These are phyloP conservation scores for Vanessa atalanta DNA, from an alignment of 1,140 invertebrate species.

Conservation along the genomic window DNA sequence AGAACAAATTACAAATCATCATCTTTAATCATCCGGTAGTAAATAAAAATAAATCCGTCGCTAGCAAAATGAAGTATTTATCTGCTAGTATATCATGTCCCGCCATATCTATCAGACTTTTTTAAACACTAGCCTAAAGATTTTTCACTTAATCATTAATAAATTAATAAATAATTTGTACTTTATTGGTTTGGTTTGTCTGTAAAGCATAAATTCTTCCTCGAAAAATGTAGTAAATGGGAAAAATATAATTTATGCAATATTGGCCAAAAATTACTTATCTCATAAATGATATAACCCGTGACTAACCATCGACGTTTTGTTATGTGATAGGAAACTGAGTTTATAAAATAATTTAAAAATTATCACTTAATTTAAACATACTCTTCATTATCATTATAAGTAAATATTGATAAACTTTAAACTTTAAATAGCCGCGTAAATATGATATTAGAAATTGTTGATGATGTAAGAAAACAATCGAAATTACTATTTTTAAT, in stretches of 20 bases:
- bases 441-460: conserved; percentile 42
- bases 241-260: background rate
- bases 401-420: conserved; percentile 47
- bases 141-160: no score
- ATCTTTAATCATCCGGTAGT: no score
- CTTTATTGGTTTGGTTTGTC: no score
- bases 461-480: conserved; percentile 31
- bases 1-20: no score
- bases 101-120: no score
- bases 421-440: conserved; percentile 43
- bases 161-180: no score
- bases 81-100: no score
- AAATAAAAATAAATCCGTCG: no score
- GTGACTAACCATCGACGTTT: conserved; percentile 14
- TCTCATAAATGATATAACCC: conserved; percentile 14
- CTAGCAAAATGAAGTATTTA: no score
- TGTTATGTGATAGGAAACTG: conserved; percentile 24
- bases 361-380: conserved; percentile 34
- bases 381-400: conserved; percentile 28
- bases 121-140: no score
- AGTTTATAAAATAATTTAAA: conserved; percentile 25
- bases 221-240: background rate
- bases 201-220: no score
- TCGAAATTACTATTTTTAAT: conserved; percentile 9
- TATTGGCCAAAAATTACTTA: conserved; percentile 1